Evolutionary conservation across 2,113 vertebrate species (phyloP).

Genomic region (Mustela nigripes): DNA sequence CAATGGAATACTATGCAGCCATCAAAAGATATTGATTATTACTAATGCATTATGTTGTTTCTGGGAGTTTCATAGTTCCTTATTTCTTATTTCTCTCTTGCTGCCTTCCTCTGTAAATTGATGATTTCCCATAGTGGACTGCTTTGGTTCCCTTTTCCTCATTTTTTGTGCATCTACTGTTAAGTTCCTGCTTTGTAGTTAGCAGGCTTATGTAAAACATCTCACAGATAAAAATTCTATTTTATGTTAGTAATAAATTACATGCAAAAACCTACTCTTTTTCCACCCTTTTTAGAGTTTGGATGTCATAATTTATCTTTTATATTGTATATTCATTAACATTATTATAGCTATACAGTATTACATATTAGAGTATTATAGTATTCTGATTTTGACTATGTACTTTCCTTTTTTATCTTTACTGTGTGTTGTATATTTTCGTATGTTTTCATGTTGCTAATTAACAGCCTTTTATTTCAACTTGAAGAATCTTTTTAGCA

Average conservation of each 20-base stretch:
- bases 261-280: not conserved
- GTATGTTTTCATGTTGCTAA: not conserved
- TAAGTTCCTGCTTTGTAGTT: not conserved
- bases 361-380: not conserved
- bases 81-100: not conserved
- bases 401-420: not conserved
- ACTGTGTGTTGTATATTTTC: not conserved
- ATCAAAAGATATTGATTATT: not conserved
- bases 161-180: not conserved
- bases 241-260: not conserved
- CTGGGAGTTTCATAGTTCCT: not conserved
- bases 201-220: not conserved
- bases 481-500: not conserved
- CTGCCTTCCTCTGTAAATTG: not conserved
- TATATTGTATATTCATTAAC: not conserved
- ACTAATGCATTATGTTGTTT: not conserved
- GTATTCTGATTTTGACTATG: not conserved
- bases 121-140: not conserved
- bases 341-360: not conserved
- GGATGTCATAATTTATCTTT: not conserved
- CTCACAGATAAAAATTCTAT: not conserved
- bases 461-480: not conserved
- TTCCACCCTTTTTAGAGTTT: not conserved
- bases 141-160: not conserved
- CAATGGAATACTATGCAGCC: no score